Evolutionary conservation across 2,888 invertebrate species (phyloP), one percentile per base, ranked within the genome.

Genomic region (Acanthopleura granulata): DNA sequence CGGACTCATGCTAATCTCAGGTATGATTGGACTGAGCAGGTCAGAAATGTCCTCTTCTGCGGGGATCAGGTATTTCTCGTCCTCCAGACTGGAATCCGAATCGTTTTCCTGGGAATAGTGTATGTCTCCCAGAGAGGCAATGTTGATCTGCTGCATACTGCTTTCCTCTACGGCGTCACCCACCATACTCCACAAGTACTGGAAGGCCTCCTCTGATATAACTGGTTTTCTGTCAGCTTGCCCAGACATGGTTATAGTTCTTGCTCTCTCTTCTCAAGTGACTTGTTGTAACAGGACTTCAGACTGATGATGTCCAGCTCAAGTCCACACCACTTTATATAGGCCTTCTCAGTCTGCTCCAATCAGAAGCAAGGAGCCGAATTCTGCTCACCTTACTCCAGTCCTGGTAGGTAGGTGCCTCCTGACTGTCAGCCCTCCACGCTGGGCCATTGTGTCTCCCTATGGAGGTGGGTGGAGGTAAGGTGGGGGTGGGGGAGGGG

Each of bases 161-260:
- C 29, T 27, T 25, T 66, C 66, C 22, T 66, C 66, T 16, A 66
- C 66, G 4, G 29, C 66, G 27, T 66, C 66, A 6, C 66, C 66
- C 16, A 66, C 25, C 29, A 27, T 66, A 66, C 66, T 66, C 66
- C 66, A 66, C 29, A 66, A 66, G 25, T 66, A 66, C 29, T 66
- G 66, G 66, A 66, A 66, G 66, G 66, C 29, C 6, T 66, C 66
- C 66, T 66, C 66, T 22, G 66, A 27, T 66, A 66, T 66, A 27
- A 25, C 29, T 22, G 66, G 66, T 6, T 66, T 66, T 16, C 18
- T 25, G 16, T 66, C 29, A 66, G 25, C 29, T 27, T 66, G 66
- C 29, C 66, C 66, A 66, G 66, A 66, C 66, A 66, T 66, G 66
- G 66, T 66, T 27, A 27, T 22, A 66, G 25, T 66, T 22, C 4